Evolutionary conservation across 2,797 vertebrate species (phyloP).

Genomic region (Eremophila alpestris): DNA sequence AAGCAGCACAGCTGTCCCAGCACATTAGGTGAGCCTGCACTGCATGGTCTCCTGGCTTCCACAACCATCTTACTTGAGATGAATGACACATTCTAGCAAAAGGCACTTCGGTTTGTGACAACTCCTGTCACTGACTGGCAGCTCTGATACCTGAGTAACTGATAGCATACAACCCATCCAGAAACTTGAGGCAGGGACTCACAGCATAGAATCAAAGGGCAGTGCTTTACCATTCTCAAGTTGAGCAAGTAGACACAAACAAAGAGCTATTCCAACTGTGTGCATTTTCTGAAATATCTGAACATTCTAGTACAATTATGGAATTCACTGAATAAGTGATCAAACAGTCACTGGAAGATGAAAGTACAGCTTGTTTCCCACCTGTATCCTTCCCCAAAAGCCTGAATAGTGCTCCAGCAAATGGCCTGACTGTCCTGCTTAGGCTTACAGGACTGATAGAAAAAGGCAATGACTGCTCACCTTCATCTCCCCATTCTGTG

Average conservation of each 20-base stretch:
- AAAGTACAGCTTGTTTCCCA: neutral
- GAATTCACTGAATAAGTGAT: neutral
- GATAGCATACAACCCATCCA: neutral
- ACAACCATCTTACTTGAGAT: neutral
- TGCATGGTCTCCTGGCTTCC: neutral
- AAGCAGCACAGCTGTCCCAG: neutral
- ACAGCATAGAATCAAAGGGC: neutral
- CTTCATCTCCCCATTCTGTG: neutral
- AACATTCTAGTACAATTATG: neutral
- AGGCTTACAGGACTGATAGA: neutral
- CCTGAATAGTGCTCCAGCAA: neutral
- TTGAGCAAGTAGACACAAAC: neutral
- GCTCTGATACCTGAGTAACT: neutral
- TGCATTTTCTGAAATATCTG: neutral
- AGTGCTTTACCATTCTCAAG: accelerated
- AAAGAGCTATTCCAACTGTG: neutral
- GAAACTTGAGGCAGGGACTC: neutral
- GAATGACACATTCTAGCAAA: neutral
- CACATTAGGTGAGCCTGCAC: neutral
- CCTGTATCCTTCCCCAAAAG: neutral
- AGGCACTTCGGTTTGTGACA: neutral
- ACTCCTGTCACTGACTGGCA: neutral
- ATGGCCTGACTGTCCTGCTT: neutral
- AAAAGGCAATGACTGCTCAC: neutral
- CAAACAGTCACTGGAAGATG: neutral